These are phyloP conservation scores for Phyllopteryx taeniolatus DNA, from an alignment of 2,113 vertebrate species.

Conservation along the genomic window DNA sequence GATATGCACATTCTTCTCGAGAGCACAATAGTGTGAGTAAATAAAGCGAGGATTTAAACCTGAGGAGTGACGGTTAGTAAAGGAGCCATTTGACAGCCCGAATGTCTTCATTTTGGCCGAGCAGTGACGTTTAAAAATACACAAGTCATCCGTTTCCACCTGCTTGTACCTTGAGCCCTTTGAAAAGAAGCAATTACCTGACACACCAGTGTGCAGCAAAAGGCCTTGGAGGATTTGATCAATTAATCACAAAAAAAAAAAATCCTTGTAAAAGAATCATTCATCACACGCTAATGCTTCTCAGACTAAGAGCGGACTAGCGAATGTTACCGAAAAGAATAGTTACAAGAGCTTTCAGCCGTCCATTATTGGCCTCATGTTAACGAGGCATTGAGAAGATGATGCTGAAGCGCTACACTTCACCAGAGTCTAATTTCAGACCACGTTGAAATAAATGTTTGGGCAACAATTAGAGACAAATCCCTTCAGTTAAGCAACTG, in stretches of 20 bases:
- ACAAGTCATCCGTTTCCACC: constrained; percentile 47
- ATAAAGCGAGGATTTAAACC: constrained; percentile 47
- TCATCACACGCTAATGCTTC: constrained; percentile 59
- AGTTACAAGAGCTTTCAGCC: background rate
- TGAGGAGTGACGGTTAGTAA: constrained; percentile 46
- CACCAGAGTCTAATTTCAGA: background rate
- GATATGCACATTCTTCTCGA: background rate
- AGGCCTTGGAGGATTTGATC: constrained; percentile 60
- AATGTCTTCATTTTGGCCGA: constrained; percentile 59
- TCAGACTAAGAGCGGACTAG: constrained; percentile 27
- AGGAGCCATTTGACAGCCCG: constrained; percentile 43
- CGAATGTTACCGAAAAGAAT: constrained; percentile 4
- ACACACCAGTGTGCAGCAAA: constrained; percentile 29
- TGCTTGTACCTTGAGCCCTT: constrained; percentile 66
- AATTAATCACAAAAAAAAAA: constrained; percentile 56
- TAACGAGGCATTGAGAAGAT: constrained; percentile 2
- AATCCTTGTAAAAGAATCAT: constrained; percentile 50
- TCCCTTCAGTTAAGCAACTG: background rate
- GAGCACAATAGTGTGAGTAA: constrained; percentile 16
- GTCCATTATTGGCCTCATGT: background rate
- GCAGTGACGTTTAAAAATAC: constrained; percentile 63
- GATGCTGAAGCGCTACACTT: background rate
- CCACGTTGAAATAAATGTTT: background rate
- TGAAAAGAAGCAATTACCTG: constrained; percentile 62
- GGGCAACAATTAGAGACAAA: background rate